These are phyloP conservation scores for Spermophilus dauricus DNA, from an alignment of 2,113 vertebrate species.

Conservation along the genomic window DNA sequence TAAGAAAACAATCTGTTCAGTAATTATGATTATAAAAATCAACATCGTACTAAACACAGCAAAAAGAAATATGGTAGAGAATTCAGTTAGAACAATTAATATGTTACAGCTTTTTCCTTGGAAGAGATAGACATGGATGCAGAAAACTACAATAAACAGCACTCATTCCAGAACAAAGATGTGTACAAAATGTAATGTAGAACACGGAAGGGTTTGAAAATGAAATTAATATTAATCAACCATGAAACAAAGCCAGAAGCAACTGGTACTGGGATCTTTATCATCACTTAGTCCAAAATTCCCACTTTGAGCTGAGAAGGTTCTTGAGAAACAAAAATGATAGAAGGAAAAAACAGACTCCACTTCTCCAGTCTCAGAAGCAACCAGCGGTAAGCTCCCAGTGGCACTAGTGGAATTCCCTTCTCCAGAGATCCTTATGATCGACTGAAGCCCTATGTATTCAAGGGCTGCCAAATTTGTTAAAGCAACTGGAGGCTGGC, in stretches of 20 bases:
- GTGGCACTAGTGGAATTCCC: not conserved
- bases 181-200: not conserved
- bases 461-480: constrained; percentile 67
- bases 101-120: not conserved
- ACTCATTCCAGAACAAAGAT: not conserved
- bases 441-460: constrained; percentile 26
- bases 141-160: not conserved
- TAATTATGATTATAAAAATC: constrained; percentile 9
- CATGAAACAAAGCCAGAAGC: constrained; percentile 57
- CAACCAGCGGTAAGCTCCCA: not conserved
- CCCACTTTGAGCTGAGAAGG: constrained; percentile 20
- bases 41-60: not conserved
- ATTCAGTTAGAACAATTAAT: not conserved
- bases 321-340: not conserved
- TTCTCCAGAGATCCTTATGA: constrained; percentile 38
- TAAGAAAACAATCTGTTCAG: not conserved
- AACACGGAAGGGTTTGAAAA: not conserved
- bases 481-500: constrained; percentile 58
- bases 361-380: not conserved
- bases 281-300: not conserved
- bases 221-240: constrained; percentile 15
- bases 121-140: not conserved
- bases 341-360: not conserved
- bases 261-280: not conserved
- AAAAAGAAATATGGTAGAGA: not conserved